phyloP scores from a whole-genome alignment of 1,140 invertebrate species.

The Drosophila kanapiae region DNA sequence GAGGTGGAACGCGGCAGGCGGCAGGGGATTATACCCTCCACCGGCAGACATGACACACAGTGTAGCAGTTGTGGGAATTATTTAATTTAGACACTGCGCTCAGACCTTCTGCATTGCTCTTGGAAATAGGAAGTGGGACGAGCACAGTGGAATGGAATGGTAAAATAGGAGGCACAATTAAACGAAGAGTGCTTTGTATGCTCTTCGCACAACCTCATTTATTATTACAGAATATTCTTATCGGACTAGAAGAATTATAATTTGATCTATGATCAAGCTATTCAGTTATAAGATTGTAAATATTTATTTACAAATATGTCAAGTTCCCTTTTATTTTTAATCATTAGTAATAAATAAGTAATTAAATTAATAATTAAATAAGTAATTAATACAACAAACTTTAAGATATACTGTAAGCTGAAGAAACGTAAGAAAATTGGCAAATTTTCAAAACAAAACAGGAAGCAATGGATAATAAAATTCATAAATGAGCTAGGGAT shows the following conservation, averaged over 20 bases:
- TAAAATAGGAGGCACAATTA: background rate
- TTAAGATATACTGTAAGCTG: no score
- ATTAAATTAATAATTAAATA: no score
- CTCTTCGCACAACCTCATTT: background rate
- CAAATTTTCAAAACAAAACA: no score
- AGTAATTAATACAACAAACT: no score
- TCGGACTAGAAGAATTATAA: background rate
- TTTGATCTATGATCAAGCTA: background rate
- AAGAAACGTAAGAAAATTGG: no score
- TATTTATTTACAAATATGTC: no score
- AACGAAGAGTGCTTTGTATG: background rate
- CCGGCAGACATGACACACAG: conserved; percentile 63
- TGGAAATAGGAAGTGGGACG: conserved; percentile 26
- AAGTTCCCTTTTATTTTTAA: no score
- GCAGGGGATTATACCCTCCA: conserved; percentile 20
- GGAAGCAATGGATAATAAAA: no score
- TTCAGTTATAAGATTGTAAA: no score
- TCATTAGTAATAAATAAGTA: no score
- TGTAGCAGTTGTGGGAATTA: conserved; percentile 83
- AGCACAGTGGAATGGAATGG: conserved; percentile 41
- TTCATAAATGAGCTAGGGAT: no score
- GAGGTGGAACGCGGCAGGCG: background rate
- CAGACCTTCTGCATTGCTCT: conserved; percentile 67
- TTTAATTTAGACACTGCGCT: conserved; percentile 80
- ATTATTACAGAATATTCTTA: background rate